Percentiles rank a stretch among this genome's conserved stretches.
These are phyloP conservation scores for Cosmopolites sordidus DNA, from an alignment of 2,888 invertebrate species.

Conservation along the genomic window DNA sequence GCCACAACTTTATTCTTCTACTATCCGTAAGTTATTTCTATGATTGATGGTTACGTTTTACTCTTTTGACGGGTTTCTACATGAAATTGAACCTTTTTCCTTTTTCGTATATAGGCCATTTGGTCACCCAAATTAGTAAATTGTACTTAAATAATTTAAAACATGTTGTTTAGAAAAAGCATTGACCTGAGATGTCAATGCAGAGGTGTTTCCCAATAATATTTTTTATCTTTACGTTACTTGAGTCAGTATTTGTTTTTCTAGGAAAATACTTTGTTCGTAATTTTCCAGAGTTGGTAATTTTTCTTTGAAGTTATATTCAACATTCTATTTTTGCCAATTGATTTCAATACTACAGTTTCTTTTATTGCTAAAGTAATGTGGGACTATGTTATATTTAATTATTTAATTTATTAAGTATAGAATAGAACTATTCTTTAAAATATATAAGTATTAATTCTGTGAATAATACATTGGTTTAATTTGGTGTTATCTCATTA, in stretches of 20 bases:
- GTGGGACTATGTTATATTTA: too few species aligned
- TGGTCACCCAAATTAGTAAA: not conserved
- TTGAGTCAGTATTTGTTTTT: slow-evolving; percentile 7
- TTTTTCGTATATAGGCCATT: not conserved
- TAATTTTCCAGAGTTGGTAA: too few species aligned
- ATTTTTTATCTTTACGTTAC: slow-evolving; percentile 34
- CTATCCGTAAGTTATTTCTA: slow-evolving; percentile 83
- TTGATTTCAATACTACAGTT: too few species aligned
- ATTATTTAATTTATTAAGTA: too few species aligned
- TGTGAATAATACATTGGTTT: too few species aligned
- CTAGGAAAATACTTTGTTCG: not conserved
- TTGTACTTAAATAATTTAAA: not conserved
- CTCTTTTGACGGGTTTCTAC: not conserved
- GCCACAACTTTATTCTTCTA: slow-evolving; percentile 94
- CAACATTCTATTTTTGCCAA: too few species aligned
- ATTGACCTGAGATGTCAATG: slow-evolving; percentile 12
- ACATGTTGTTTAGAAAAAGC: slow-evolving; percentile 2
- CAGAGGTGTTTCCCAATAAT: slow-evolving; percentile 16
- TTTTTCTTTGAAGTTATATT: too few species aligned
- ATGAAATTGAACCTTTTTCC: not conserved
- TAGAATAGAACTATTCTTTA: too few species aligned
- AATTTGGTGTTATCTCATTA: too few species aligned
- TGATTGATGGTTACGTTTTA: slow-evolving; percentile 7
- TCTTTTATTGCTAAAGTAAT: too few species aligned
- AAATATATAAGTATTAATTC: too few species aligned